phyloP scores from a whole-genome alignment of 2,888 invertebrate species.

The Ariolimax columbianus region DNA sequence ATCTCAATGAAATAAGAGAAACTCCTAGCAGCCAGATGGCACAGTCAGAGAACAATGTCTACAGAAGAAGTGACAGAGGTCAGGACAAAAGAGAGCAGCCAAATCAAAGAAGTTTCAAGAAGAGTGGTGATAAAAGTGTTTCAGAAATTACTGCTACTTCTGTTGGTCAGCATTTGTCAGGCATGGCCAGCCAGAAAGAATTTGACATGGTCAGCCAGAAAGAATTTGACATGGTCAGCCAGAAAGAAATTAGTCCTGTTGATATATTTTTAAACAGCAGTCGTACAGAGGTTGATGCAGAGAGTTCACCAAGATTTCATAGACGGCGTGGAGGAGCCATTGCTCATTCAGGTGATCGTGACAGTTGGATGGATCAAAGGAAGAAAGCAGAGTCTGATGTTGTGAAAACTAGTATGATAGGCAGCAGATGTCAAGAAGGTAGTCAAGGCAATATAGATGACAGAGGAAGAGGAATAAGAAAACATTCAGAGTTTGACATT shows the following conservation, averaged over 20 bases:
- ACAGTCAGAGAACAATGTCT: not conserved
- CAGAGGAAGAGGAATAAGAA: not conserved
- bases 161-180: not conserved
- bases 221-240: not conserved
- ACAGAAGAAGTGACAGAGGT: not conserved
- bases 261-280: slow-evolving; percentile 32
- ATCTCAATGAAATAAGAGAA: not conserved
- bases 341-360: slow-evolving; percentile 7
- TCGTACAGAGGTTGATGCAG: slow-evolving; percentile 32
- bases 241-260: not conserved
- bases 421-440: not conserved
- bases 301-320: slow-evolving; percentile 22
- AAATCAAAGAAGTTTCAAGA: not conserved
- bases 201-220: too few relatives aligned
- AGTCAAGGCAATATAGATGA: not conserved
- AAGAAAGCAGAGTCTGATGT: not conserved
- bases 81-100: not conserved
- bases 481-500: not conserved
- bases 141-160: not conserved
- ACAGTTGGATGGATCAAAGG: not conserved
- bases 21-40: not conserved
- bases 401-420: not conserved
- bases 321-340: slow-evolving; percentile 39
- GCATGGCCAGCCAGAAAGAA: too few relatives aligned
- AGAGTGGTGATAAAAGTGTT: not conserved